phyloP scores from a whole-genome alignment of 2,888 invertebrate genomes.

The Patella caerulea region DNA sequence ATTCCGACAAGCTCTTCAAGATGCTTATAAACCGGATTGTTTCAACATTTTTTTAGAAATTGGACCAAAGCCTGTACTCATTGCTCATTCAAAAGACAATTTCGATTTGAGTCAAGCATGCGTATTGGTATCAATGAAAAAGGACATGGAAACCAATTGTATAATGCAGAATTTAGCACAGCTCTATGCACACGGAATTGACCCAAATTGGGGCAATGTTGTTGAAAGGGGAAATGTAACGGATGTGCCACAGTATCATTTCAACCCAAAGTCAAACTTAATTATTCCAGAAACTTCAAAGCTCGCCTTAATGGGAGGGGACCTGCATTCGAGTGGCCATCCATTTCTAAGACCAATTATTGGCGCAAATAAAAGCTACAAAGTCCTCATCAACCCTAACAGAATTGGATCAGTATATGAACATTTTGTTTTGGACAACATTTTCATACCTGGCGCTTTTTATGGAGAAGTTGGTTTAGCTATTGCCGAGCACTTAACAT shows the following conservation, averaged over 20 bases:
- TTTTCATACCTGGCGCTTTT: conserved; percentile 43
- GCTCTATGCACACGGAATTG: conserved; percentile 36
- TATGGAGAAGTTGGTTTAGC: conserved; percentile 43
- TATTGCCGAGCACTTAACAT: conserved; percentile 21
- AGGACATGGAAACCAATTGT: conserved; percentile 22
- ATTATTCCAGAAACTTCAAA: conserved; percentile 32
- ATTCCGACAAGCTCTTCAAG: conserved; percentile 34
- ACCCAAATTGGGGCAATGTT: conserved; percentile 33
- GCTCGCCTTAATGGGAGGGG: conserved; percentile 24
- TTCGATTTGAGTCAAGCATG: conserved; percentile 14
- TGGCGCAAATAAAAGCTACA: conserved; percentile 20
- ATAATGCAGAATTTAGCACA: conserved; percentile 30
- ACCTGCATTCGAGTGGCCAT: conserved; percentile 19
- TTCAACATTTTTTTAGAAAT: conserved; percentile 48
- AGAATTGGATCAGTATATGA: conserved; percentile 43
- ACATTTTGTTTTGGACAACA: conserved; percentile 33
- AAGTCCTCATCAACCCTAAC: conserved; percentile 28
- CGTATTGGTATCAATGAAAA: not conserved
- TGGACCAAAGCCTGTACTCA: conserved; percentile 48
- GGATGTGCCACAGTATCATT: conserved; percentile 41
- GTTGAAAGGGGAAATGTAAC: conserved; percentile 28
- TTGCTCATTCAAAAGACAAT: conserved; percentile 35
- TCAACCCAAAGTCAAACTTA: conserved; percentile 32
- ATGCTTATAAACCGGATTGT: conserved; percentile 4
- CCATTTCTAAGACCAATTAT: conserved; percentile 6